Evolutionary conservation across 2,888 invertebrate genomes (phyloP), one percentile per base, ranked within the genome.

Genomic region (Clepsis dumicolana): DNA sequence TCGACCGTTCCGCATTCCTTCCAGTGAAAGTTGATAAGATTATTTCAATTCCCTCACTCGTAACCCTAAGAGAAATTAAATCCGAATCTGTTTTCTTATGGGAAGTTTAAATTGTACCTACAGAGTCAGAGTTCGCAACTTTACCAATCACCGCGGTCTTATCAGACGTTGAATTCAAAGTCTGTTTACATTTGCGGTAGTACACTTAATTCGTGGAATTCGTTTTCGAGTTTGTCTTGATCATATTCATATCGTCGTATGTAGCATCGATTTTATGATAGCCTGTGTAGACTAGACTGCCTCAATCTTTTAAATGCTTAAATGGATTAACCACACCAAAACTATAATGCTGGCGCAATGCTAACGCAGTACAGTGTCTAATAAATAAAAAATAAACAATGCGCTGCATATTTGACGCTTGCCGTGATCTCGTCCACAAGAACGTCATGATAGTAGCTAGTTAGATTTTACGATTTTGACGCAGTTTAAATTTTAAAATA

Each of bases 21-120:
- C 5, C 35, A 7, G 24, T 44, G 0, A 18, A n/a, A 18, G 18
- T 41, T 59, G 21, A 21, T n/a, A 48, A 32, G 44, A 10, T 48
- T 54, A 56, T 54, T 53, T 65, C 41, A 56, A 62, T 56, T 38
- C 38, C 44, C 32, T 50, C 27, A 50, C 62, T 62, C 56, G 62
- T 56, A 67, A 56, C 62, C 66, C 38, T 56, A 62, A 35, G 54
- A 35, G n/a, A 61, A 66, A 66, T 67, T 56, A 29, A 67, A 57
- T 52, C 32, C 44, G 16, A 68, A 54, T 64, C 69, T 57, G 63
- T 59, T 68, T 64, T 59, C 64, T 64, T 64, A 63, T 27, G 60
- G n/a, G 8, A 64, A 64, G 69, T 69, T 69, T 64, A 64, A 68
- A 64, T 68, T 68, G 59, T 68, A 59, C n/a, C n/a, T n/a, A n/a